phyloP scores from a whole-genome alignment of 2,797 vertebrate species.

The Microchirus variegatus region DNA sequence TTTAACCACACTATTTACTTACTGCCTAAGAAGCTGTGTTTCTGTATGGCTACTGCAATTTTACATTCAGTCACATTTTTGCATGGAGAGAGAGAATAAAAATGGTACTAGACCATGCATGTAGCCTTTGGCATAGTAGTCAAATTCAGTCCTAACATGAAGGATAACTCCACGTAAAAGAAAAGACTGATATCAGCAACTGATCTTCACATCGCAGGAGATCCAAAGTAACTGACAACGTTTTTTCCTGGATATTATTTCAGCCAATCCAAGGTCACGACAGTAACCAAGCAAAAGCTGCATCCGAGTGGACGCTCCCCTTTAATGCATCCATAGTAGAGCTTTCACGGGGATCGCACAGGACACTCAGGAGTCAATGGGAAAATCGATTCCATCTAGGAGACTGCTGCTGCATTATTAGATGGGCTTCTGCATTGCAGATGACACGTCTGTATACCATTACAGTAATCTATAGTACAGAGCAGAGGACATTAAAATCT shows the following conservation, averaged over 20 bases:
- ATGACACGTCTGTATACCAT: slow-evolving; percentile 59
- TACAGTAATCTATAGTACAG: slow-evolving; percentile 54
- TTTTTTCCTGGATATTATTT: slow-evolving; percentile 9
- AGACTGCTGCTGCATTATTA: slow-evolving; percentile 71
- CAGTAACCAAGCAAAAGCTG: slow-evolving; percentile 15
- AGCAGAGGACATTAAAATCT: slow-evolving; percentile 29
- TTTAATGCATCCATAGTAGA: slow-evolving; percentile 46
- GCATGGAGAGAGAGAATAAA: too few relatives aligned
- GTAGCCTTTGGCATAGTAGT: too few relatives aligned
- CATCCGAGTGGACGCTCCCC: slow-evolving; percentile 20
- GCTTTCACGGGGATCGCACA: slow-evolving; percentile 49
- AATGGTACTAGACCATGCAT: too few relatives aligned
- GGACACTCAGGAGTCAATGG: slow-evolving; percentile 63
- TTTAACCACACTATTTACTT: too few relatives aligned
- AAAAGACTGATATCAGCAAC: too few relatives aligned
- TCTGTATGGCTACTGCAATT: too few relatives aligned
- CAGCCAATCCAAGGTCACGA: slow-evolving; percentile 10
- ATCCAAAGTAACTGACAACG: neutral
- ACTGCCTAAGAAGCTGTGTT: too few relatives aligned
- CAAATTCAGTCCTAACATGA: too few relatives aligned
- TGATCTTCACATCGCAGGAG: too few relatives aligned
- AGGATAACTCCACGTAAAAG: too few relatives aligned
- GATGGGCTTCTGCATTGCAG: slow-evolving; percentile 74
- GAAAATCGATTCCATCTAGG: slow-evolving; percentile 66
- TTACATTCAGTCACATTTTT: too few relatives aligned